Percentiles rank a stretch among this genome's conserved stretches.
Evolutionary conservation across 2,888 invertebrate species (phyloP).

Genomic region (Polymixis lichenea): DNA sequence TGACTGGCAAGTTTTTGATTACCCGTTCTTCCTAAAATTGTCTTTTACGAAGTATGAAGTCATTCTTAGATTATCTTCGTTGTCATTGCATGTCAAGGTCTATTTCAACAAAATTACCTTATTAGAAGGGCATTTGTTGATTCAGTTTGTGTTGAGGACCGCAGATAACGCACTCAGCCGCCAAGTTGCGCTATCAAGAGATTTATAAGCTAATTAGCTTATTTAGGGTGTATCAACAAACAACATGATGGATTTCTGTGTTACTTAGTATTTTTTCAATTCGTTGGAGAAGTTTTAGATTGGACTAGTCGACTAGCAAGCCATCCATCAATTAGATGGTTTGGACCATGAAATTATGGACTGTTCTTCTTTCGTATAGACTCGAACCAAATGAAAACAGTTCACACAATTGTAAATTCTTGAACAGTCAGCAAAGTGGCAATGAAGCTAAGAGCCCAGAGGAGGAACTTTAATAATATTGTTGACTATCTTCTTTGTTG

Average conservation of each 20-base stretch:
- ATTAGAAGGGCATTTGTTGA: constrained; percentile 41
- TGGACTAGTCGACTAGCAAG: too few species aligned
- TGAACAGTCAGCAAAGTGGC: neutral
- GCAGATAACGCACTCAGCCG: constrained; percentile 32
- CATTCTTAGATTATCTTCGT: constrained; percentile 20
- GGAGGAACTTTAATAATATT: neutral
- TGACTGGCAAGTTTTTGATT: constrained; percentile 31
- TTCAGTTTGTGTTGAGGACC: neutral
- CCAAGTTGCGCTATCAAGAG: constrained; percentile 25
- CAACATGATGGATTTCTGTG: neutral
- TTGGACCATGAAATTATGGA: neutral
- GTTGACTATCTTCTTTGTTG: neutral
- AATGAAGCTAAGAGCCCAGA: too few species aligned
- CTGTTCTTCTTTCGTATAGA: neutral
- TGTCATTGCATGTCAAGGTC: constrained; percentile 38
- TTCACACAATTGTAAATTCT: neutral
- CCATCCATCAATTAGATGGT: too few species aligned
- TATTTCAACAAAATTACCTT: constrained; percentile 11
- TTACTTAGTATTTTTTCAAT: neutral
- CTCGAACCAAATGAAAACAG: neutral
- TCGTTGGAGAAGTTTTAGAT: too few species aligned
- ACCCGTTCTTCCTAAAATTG: constrained; percentile 4
- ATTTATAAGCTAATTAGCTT: constrained; percentile 27
- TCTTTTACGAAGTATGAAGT: constrained; percentile 10
- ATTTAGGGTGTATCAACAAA: constrained; percentile 8